A percentile compares a stretch with the other conserved stretches of the same genome.
These are phyloP conservation scores for Microcebus ravelobensis DNA, from an alignment of 2,113 vertebrate species.

Conservation along the genomic window DNA sequence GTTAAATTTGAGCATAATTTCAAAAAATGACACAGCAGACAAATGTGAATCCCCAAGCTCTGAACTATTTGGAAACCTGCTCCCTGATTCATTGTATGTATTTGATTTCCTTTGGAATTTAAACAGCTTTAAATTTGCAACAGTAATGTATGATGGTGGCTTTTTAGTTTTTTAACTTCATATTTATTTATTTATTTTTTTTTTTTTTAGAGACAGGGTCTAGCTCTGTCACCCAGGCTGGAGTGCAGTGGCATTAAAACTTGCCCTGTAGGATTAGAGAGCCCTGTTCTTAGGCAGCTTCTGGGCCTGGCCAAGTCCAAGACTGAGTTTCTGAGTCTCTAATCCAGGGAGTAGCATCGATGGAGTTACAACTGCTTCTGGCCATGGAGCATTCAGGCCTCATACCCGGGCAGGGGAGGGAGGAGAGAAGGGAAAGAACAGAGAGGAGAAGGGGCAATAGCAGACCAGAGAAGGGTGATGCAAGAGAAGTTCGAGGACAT, in stretches of 20 bases:
- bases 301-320: background rate
- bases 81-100: background rate
- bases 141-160: background rate
- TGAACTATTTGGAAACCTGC: background rate
- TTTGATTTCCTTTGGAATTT: conserved; percentile 18
- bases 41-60: background rate
- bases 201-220: too few relatives aligned
- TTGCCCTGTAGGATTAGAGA: background rate
- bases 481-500: too few relatives aligned
- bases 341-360: background rate
- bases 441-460: background rate
- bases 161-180: background rate
- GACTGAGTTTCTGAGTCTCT: background rate
- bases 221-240: too few relatives aligned
- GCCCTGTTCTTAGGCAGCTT: background rate
- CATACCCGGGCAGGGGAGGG: background rate
- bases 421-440: background rate
- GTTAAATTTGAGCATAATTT: background rate
- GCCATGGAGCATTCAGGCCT: background rate
- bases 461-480: background rate
- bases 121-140: conserved; percentile 43
- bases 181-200: too few relatives aligned
- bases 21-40: background rate
- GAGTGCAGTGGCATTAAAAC: background rate
- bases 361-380: background rate